These are phyloP conservation scores for Crossoptilon crossoptilon DNA, from an alignment of 2,797 vertebrate species.

Conservation along the genomic window DNA sequence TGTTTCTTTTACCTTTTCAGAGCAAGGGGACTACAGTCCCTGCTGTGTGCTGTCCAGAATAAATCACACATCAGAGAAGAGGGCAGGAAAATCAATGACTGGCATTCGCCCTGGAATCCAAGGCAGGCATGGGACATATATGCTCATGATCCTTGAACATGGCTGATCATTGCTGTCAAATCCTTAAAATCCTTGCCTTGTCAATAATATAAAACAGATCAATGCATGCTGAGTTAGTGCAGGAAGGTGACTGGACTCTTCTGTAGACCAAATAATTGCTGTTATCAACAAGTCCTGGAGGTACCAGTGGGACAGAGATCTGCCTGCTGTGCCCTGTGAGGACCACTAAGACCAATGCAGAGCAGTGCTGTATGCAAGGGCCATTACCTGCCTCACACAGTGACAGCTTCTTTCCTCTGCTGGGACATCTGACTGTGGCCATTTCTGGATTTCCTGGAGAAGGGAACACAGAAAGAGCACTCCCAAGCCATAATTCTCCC, in stretches of 20 bases:
- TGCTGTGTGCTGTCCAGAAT: not conserved
- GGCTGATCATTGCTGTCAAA: no score
- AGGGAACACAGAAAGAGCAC: no score
- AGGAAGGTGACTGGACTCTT: fast-evolving
- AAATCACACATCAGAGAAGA: not conserved
- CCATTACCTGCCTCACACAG: not conserved
- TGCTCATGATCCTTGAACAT: no score
- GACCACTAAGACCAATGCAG: fast-evolving
- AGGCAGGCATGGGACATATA: not conserved
- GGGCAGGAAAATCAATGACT: not conserved
- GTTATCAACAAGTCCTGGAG: not conserved
- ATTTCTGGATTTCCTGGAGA: not conserved
- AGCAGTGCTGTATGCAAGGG: not conserved
- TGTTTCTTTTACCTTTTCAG: not conserved
- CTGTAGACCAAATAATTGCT: not conserved
- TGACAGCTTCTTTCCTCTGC: fast-evolving
- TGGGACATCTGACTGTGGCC: fast-evolving
- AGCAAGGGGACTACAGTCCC: not conserved
- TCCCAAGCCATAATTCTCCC: no score
- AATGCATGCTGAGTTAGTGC: fast-evolving
- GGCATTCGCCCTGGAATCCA: not conserved
- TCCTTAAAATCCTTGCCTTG: no score
- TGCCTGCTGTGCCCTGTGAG: not conserved
- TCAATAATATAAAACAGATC: not conserved
- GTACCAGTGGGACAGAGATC: not conserved